Conservation (phyloP, 2,113 vertebrate species). For the Cryptomyrus ogoouensis region DNA sequence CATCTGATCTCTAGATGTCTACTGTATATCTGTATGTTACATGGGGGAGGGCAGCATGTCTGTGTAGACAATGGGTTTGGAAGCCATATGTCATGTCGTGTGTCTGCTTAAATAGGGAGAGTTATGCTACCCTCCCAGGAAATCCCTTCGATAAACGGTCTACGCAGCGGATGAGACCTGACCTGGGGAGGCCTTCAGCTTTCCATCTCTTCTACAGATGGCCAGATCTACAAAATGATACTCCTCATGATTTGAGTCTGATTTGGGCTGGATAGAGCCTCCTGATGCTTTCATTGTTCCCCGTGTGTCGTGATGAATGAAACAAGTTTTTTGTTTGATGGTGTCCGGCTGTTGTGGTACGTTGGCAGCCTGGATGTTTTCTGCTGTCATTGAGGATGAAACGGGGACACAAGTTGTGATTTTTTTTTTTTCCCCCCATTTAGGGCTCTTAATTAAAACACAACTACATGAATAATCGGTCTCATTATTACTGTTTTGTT, state of each 20-base stretch:
- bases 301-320: too few relatives aligned
- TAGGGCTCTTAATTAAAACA: conserved; percentile 11
- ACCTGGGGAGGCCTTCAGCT: background rate
- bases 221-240: background rate
- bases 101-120: background rate
- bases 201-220: background rate
- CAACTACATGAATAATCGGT: background rate
- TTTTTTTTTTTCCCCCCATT: background rate
- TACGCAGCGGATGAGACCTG: background rate
- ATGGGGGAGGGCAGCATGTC: background rate
- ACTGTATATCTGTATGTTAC: background rate
- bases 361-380: background rate
- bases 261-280: background rate
- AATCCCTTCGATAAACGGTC: background rate
- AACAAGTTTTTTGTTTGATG: background rate
- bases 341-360: background rate
- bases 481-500: background rate
- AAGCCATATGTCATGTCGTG: background rate
- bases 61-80: background rate
- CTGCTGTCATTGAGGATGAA: background rate
- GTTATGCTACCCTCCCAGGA: background rate
- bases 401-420: background rate
- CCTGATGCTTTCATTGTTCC: background rate
- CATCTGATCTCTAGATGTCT: background rate
- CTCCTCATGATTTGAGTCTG: background rate